phyloP scores from a whole-genome alignment of 2,888 invertebrate genomes.

The Eupithecia inturbata region DNA sequence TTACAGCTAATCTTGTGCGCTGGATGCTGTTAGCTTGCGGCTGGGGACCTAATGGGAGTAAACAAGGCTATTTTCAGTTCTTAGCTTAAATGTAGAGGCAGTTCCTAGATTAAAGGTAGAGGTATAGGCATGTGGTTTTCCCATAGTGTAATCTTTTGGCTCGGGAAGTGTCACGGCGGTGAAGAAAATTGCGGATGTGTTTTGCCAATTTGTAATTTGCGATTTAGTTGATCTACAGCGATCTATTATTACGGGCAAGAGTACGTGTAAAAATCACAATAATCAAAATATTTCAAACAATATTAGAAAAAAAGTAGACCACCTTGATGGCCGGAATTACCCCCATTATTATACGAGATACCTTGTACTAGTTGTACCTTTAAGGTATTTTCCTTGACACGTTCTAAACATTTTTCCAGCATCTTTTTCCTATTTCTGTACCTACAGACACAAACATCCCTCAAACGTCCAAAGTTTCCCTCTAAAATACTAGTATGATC shows the following conservation, averaged over 20 bases:
- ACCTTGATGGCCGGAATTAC: not conserved
- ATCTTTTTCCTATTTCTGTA: not conserved
- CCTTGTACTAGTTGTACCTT: not conserved
- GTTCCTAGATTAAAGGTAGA: not conserved
- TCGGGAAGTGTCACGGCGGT: not conserved
- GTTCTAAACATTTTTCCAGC: not conserved
- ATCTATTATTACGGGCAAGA: not conserved
- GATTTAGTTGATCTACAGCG: too few relatives aligned
- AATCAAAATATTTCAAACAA: not conserved
- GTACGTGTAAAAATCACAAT: not conserved
- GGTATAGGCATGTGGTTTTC: not conserved
- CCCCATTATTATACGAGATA: too few relatives aligned
- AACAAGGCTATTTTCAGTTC: not conserved
- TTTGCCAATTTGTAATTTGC: too few relatives aligned
- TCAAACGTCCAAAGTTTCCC: not conserved
- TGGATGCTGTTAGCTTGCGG: slow-evolving; percentile 39
- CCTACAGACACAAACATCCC: not conserved
- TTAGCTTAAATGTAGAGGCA: not conserved
- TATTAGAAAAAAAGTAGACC: not conserved
- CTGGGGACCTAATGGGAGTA: not conserved
- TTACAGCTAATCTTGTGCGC: slow-evolving; percentile 51
- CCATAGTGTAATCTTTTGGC: not conserved
- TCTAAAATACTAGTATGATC: not conserved
- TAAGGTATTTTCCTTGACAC: not conserved
- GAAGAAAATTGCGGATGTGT: too few relatives aligned